phyloP scores from a whole-genome alignment of 2,888 invertebrate species.

The Eueremaeus valkanovi region DNA sequence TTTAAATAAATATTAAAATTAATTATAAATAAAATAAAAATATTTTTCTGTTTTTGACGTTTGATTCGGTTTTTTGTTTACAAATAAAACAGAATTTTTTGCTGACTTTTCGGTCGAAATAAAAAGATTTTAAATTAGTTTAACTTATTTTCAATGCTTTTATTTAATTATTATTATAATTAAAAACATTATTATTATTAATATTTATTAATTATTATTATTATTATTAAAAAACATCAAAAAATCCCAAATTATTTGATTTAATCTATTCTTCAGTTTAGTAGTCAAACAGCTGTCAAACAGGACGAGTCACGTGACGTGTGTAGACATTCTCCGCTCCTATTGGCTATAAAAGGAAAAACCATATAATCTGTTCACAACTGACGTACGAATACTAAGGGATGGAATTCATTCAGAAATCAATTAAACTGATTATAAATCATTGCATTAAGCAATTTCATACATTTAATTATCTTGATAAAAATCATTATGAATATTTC shows the following conservation, averaged over 20 bases:
- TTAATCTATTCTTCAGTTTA: background rate
- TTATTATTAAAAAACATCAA: background rate
- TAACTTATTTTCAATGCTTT: no score
- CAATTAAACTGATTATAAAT: no score
- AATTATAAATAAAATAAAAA: background rate
- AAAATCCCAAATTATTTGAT: background rate
- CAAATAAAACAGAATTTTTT: background rate
- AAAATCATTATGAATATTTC: no score
- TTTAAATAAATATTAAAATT: background rate
- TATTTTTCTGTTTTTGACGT: background rate
- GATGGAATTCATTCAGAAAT: no score
- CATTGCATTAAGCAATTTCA: no score
- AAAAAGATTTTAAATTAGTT: background rate
- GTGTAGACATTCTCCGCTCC: background rate
- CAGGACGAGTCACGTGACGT: background rate
- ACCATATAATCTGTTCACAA: background rate
- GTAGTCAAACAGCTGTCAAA: constrained; percentile 12
- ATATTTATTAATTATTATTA: background rate
- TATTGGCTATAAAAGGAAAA: background rate
- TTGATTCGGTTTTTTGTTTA: background rate
- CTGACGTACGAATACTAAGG: background rate
- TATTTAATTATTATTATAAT: background rate
- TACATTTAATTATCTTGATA: no score
- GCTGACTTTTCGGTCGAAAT: background rate
- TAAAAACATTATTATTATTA: background rate